Evolutionary conservation across 2,113 vertebrate genomes (phyloP).

Genomic region (Craseonycteris thonglongyai): DNA sequence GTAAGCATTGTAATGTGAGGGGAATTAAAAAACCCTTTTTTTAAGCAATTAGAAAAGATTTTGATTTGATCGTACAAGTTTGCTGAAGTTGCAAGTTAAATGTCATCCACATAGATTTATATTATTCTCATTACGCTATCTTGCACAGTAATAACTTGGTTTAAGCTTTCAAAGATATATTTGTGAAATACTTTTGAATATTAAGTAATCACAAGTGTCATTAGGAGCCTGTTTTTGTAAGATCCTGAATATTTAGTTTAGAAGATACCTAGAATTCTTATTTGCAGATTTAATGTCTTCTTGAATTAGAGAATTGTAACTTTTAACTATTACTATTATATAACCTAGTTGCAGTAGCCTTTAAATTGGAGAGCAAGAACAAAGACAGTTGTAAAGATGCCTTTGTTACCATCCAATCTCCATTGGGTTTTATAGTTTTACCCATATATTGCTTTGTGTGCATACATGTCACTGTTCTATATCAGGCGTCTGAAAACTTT

Average conservation of each 20-base stretch:
- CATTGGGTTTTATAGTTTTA: not conserved
- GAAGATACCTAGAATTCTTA: not conserved
- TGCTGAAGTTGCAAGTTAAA: conserved; percentile 19
- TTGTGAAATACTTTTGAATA: not conserved
- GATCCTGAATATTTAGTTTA: not conserved
- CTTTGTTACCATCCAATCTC: not conserved
- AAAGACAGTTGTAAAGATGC: not conserved
- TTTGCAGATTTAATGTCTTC: not conserved
- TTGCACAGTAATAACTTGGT: not conserved
- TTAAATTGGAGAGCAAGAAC: not conserved
- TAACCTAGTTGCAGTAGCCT: not conserved
- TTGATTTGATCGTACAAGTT: not conserved
- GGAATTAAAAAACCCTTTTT: not conserved
- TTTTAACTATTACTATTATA: not conserved
- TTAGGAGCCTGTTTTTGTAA: not conserved
- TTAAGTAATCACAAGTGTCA: not conserved
- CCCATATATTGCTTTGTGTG: not conserved
- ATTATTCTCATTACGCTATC: not conserved
- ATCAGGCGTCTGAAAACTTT: not conserved
- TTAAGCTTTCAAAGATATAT: not conserved
- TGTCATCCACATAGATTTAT: not conserved
- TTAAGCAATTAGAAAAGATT: not conserved
- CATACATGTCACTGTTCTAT: not conserved
- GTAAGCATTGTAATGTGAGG: not conserved
- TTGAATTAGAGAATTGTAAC: not conserved